Percentiles rank a stretch among this genome's conserved stretches.
These are phyloP conservation scores for Dromococcyx pavoninus DNA, from an alignment of 2,797 vertebrate species.

Conservation along the genomic window DNA sequence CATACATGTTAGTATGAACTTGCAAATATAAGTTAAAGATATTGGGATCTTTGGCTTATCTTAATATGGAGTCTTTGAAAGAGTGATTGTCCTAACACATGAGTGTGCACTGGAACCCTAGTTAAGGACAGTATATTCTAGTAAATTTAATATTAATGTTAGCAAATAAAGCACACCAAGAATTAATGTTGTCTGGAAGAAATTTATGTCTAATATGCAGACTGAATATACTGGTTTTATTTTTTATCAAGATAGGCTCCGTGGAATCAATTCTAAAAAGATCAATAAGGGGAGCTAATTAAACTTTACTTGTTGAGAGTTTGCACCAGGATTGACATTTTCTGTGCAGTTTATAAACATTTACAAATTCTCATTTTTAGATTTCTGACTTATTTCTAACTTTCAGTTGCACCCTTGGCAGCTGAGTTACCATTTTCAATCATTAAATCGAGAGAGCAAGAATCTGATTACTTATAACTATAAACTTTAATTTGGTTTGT, in stretches of 20 bases:
- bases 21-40: background rate
- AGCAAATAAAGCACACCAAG: background rate
- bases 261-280: conserved; percentile 2
- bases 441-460: background rate
- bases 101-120: background rate
- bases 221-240: background rate
- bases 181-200: background rate
- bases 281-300: conserved; percentile 44
- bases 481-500: background rate
- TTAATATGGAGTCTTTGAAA: background rate
- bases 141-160: background rate
- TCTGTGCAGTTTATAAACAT: conserved; percentile 42
- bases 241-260: background rate
- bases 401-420: conserved; percentile 9
- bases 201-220: background rate
- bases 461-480: background rate
- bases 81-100: background rate
- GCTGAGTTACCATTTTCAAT: conserved; percentile 20
- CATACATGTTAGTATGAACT: background rate
- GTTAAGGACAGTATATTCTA: background rate
- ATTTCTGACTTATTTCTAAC: background rate
- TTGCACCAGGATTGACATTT: conserved; percentile 56
- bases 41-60: background rate
- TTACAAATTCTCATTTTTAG: conserved; percentile 41
- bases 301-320: conserved; percentile 20